phyloP scores from a whole-genome alignment of 1,140 invertebrate genomes.

The Pseudomyrmex flavicornis region DNA sequence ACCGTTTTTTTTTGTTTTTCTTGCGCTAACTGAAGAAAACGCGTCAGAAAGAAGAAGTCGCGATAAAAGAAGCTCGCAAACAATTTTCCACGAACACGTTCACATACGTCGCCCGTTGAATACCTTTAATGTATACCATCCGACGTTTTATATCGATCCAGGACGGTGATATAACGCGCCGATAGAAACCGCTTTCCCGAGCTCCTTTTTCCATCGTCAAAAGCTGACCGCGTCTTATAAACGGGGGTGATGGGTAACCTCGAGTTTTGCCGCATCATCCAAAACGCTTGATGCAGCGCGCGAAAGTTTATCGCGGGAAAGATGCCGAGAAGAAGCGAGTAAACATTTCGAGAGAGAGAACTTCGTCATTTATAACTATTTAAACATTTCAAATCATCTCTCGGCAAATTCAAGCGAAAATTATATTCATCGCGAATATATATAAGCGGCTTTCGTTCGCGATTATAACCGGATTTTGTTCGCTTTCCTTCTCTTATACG shows the following conservation, averaged over 20 bases:
- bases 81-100: background rate
- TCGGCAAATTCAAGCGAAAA: background rate
- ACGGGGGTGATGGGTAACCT: background rate
- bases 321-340: background rate
- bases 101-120: conserved; percentile 5
- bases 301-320: conserved; percentile 29
- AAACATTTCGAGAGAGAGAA: background rate
- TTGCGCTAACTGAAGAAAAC: background rate
- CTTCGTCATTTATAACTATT: background rate
- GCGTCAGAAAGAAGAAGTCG: background rate
- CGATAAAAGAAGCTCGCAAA: conserved; percentile 9
- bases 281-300: conserved; percentile 12
- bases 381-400: background rate
- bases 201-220: background rate
- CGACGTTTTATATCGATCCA: conserved; percentile 39
- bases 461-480: background rate
- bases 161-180: background rate
- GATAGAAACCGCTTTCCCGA: conserved; percentile 15
- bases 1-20: background rate
- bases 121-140: conserved; percentile 16
- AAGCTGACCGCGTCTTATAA: conserved; percentile 13
- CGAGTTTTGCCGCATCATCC: conserved; percentile 56
- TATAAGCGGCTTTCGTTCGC: background rate
- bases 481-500: background rate
- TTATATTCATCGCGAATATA: background rate